Evolutionary conservation across 30 jellyfish, hydroid and myxozoan species (phyloP).

Genomic region (Hydractinia echinata): DNA sequence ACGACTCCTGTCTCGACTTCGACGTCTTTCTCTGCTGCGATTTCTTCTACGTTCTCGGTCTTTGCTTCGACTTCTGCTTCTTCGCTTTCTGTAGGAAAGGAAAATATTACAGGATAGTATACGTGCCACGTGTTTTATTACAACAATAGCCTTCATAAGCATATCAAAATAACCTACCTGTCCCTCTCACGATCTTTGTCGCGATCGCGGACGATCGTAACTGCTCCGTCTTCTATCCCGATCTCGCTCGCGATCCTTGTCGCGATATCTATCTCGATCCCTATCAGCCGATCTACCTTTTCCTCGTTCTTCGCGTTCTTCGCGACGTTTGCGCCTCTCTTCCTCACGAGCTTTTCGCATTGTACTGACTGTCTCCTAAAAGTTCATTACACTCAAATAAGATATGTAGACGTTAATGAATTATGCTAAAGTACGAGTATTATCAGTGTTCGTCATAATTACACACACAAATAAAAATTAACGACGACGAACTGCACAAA

Average conservation of each 20-base stretch:
- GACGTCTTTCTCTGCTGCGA: conserved; percentile 31
- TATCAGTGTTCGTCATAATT: no score
- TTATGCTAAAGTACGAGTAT: no score
- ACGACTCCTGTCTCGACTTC: conserved; percentile 27
- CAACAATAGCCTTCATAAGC: no score
- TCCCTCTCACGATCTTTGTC: conserved; percentile 49
- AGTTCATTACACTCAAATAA: neutral
- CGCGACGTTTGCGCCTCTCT: conserved; percentile 62
- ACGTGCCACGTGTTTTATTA: no score
- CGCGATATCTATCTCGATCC: conserved; percentile 37
- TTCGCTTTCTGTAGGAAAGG: conserved; percentile 9
- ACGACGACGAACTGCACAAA: no score
- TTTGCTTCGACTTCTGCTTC: conserved; percentile 48
- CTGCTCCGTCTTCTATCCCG: conserved; percentile 29
- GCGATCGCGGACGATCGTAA: conserved; percentile 27
- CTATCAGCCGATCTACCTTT: conserved; percentile 46
- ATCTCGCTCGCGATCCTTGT: conserved; percentile 39
- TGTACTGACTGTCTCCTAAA: conserved; percentile 63
- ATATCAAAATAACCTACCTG: neutral
- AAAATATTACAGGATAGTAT: no score
- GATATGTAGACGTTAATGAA: no score
- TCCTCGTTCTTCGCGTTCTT: conserved; percentile 52
- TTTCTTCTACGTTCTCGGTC: conserved; percentile 46
- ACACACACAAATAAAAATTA: no score
- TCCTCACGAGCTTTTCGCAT: conserved; percentile 75